Evolutionary conservation across 2,113 vertebrate species (phyloP), one percentile per base, ranked within the genome.

Genomic region (Ceuthmochares aereus): DNA sequence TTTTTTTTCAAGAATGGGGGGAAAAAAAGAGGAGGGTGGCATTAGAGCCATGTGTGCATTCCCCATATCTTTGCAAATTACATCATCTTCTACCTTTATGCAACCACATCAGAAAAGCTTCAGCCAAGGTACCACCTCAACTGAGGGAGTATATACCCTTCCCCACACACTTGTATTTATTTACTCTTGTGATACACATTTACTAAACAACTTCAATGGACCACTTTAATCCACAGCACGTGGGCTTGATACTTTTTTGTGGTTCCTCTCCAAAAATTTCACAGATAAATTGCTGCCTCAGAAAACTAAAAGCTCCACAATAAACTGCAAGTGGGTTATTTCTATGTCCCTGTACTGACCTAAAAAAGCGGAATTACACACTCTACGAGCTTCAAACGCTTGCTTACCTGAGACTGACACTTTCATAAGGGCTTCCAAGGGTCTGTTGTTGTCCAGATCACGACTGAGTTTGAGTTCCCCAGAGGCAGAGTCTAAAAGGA

Each of bases 381-480:
- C 23, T 54, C 67, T 19, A 79, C 10, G 32, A 85, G 51, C 34
- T 56, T 32, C 13, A 2, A 55, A 62, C 0, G 2, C 68, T 74
- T 68, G 66, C 98, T 99, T 98, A 99, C 99, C 99, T 56, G 99
- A 98, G 67, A 99, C 99, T 0, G 99, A 98, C 32, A 99, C 98
- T 81, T 98, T 99, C 99, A 99, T 99, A 74, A 98, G 98, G 5
- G 99, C 99, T 96, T 99, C 99, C 95, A 99, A 96, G 2, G 99
- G 97, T 87, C 99, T 98, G 97, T 99, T 99, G 94, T 99, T 99
- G 98, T 99, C 99, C 97, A 99, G 96, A 93, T 99, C 98, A 1
- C 97, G 98, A 95, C 99, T 99, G 78, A 99, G 98, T 96, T 98
- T 99, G 84, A 99, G 97, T 43, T 99, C 99, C 17, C 99, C 99